phyloP scores from a whole-genome alignment of 2,113 vertebrate genomes.

The Pangasianodon hypophthalmus region DNA sequence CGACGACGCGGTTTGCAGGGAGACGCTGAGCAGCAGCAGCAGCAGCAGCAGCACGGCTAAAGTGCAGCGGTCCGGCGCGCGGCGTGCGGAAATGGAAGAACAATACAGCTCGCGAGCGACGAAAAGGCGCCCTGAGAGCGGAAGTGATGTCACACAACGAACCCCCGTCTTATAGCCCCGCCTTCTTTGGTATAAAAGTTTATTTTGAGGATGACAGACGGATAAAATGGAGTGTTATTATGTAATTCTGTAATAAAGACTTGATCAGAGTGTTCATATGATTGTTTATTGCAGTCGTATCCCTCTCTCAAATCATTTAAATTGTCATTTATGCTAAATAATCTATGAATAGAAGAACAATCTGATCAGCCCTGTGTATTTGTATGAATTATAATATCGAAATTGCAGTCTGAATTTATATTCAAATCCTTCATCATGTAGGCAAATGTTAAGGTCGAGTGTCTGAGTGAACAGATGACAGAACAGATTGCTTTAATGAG shows the following conservation, averaged over 20 bases:
- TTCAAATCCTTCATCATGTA: neutral
- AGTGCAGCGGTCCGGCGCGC: slow-evolving; percentile 23
- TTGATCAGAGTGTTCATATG: neutral
- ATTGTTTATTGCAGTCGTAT: neutral
- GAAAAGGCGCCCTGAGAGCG: slow-evolving; percentile 68
- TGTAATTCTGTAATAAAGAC: too few relatives aligned
- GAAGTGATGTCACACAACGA: slow-evolving; percentile 42
- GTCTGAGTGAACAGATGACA: neutral
- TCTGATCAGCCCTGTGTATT: neutral
- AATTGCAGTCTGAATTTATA: neutral
- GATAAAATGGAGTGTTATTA: neutral
- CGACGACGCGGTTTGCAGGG: neutral
- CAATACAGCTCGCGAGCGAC: slow-evolving; percentile 60
- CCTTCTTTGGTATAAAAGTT: slow-evolving; percentile 51
- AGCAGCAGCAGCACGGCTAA: neutral
- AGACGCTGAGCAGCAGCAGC: neutral
- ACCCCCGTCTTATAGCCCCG: slow-evolving; percentile 53
- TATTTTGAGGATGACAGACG: neutral
- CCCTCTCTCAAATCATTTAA: too few relatives aligned
- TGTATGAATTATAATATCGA: neutral
- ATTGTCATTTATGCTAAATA: neutral
- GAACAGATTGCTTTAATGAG: neutral
- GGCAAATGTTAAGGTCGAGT: neutral
- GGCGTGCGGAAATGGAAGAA: slow-evolving; percentile 68
- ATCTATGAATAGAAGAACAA: too few relatives aligned